A percentile compares a stretch with the other conserved stretches of the same genome.
These are phyloP conservation scores for Phoxinus phoxinus DNA, from an alignment of 2,113 vertebrate genomes.

Conservation along the genomic window DNA sequence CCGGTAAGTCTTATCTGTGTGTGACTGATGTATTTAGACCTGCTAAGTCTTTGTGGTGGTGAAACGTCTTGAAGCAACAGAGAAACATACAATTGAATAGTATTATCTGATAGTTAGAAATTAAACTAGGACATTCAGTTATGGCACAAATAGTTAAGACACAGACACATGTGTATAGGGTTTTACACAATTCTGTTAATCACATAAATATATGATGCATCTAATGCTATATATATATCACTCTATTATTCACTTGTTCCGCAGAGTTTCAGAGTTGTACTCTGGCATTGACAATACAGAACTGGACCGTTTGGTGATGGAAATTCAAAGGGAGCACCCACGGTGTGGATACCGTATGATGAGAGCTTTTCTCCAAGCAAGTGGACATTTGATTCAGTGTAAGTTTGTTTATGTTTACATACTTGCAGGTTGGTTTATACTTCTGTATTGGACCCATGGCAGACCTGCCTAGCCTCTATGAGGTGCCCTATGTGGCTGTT, in stretches of 20 bases:
- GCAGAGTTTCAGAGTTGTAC: background rate
- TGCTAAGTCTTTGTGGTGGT: no score
- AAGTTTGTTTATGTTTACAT: background rate
- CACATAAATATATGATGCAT: background rate
- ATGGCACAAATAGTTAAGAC: background rate
- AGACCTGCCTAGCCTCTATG: background rate
- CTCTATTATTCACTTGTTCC: background rate
- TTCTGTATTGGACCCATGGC: background rate
- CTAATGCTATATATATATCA: background rate
- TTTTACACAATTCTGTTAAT: background rate
- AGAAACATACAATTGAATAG: background rate
- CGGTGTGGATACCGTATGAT: constrained; percentile 28
- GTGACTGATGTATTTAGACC: no score
- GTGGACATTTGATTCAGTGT: constrained; percentile 29
- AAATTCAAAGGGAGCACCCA: constrained; percentile 15
- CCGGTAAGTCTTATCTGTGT: no score
- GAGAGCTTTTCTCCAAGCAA: constrained; percentile 24
- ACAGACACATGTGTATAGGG: background rate
- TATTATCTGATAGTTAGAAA: background rate
- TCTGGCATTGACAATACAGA: constrained; percentile 2
- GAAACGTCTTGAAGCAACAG: no score
- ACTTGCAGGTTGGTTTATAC: background rate
- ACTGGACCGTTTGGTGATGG: background rate
- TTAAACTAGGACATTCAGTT: background rate
- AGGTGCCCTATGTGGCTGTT: no score